Evolutionary conservation across 1,140 invertebrate species (phyloP).

Genomic region (Camponotus vicinus): DNA sequence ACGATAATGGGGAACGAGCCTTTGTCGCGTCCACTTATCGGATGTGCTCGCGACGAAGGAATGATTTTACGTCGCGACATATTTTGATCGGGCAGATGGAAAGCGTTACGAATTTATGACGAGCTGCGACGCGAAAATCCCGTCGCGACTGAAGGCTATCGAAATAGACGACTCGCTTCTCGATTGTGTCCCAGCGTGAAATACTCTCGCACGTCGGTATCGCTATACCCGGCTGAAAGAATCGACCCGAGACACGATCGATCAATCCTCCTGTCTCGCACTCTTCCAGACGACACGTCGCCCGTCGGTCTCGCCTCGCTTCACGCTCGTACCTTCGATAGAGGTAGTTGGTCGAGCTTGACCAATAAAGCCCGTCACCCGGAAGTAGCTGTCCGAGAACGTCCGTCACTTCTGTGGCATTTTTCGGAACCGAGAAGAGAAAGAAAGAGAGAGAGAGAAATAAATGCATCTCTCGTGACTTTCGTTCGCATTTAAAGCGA

Average conservation of each 20-base stretch:
- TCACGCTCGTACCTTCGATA: too few relatives aligned
- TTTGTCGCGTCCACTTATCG: background rate
- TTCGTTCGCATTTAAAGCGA: background rate
- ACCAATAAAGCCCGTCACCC: constrained; percentile 5
- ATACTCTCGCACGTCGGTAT: too few relatives aligned
- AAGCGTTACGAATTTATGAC: too few relatives aligned
- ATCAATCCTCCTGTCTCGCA: constrained; percentile 5
- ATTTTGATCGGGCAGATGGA: too few relatives aligned
- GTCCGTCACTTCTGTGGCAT: background rate
- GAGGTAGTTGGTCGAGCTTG: background rate
- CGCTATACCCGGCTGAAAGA: background rate
- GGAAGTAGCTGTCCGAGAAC: background rate
- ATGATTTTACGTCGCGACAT: background rate
- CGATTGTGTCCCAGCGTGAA: too few relatives aligned
- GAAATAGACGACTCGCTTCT: background rate
- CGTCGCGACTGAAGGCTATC: background rate
- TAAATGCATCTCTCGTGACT: background rate
- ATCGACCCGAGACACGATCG: background rate
- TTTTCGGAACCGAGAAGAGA: background rate
- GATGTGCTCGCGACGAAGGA: background rate
- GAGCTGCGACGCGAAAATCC: too few relatives aligned
- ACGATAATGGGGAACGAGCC: background rate
- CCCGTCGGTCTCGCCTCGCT: background rate
- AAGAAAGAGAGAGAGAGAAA: background rate
- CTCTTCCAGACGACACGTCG: constrained; percentile 10